These are phyloP conservation scores for Ceratina japonica DNA, from an alignment of 1,140 invertebrate species.

Conservation along the genomic window DNA sequence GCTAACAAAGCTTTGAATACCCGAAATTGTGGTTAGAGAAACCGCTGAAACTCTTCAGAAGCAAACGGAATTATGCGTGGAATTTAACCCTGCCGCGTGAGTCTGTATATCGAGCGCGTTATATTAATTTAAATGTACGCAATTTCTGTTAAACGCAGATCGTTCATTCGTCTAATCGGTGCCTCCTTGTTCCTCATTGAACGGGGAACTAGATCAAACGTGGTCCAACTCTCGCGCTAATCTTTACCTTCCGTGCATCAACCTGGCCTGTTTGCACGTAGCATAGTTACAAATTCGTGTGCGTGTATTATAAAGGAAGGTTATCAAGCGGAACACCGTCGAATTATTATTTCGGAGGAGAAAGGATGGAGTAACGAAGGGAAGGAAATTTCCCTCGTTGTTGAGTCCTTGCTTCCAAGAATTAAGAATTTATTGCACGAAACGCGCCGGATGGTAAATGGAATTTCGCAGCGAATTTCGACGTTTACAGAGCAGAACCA, in stretches of 20 bases:
- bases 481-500: not conserved
- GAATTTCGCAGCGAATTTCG: slow-evolving; percentile 10
- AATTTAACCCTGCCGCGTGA: slow-evolving; percentile 31
- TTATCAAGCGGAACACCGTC: slow-evolving; percentile 22
- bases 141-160: slow-evolving; percentile 32
- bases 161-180: too few relatives aligned
- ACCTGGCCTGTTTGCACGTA: not conserved
- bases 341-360: slow-evolving; percentile 25
- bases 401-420: not conserved
- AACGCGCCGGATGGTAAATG: not conserved
- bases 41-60: slow-evolving; percentile 47
- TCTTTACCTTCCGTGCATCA: slow-evolving; percentile 20
- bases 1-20: slow-evolving; percentile 39
- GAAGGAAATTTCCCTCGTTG: not conserved
- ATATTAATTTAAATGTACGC: slow-evolving; percentile 59
- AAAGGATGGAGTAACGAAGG: slow-evolving; percentile 1
- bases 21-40: slow-evolving; percentile 19
- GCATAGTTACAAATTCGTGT: slow-evolving; percentile 26
- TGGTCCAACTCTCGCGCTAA: slow-evolving; percentile 43
- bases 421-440: slow-evolving; percentile 2
- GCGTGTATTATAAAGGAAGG: not conserved
- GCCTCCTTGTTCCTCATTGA: not conserved
- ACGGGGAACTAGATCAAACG: not conserved
- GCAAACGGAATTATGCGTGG: slow-evolving; percentile 50
- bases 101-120: slow-evolving; percentile 24